A percentile compares a stretch with the other conserved stretches of the same genome.
Conservation (phyloP, 30 jellyfish, hydroid and myxozoan genomes). For the Pseudorhiza aurosa region DNA sequence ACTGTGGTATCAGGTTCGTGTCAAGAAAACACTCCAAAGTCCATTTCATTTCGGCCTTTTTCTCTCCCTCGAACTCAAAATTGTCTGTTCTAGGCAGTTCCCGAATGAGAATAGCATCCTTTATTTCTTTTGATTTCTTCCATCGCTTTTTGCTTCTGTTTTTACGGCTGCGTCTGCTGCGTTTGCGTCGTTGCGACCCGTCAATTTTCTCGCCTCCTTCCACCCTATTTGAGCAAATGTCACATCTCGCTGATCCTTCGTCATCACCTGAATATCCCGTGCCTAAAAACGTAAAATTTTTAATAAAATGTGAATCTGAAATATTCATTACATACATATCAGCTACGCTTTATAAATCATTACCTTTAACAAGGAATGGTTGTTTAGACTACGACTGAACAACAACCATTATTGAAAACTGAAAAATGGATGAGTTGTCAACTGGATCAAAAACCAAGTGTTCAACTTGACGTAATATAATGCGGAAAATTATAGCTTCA, state of each 20-base stretch:
- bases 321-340: neutral
- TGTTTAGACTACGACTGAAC: no score
- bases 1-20: constrained; percentile 30
- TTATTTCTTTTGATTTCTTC: neutral
- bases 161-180: constrained; percentile 39
- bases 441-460: no score
- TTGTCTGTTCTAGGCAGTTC: constrained; percentile 56
- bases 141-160: constrained; percentile 4
- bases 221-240: constrained; percentile 37
- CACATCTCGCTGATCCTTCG: constrained; percentile 62
- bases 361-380: no score
- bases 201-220: neutral
- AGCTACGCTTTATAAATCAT: no score
- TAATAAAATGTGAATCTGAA: neutral
- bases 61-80: constrained; percentile 74
- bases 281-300: constrained; percentile 20
- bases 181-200: constrained; percentile 9
- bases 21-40: constrained; percentile 63
- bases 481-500: no score
- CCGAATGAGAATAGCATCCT: constrained; percentile 26
- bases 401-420: no score
- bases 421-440: no score
- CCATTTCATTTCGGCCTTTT: constrained; percentile 66
- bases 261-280: constrained; percentile 80
- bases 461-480: no score